A percentile compares a stretch with the other conserved stretches of the same genome.
Evolutionary conservation across 2,113 vertebrate species (phyloP).

Genomic region (Glaucomys volans): DNA sequence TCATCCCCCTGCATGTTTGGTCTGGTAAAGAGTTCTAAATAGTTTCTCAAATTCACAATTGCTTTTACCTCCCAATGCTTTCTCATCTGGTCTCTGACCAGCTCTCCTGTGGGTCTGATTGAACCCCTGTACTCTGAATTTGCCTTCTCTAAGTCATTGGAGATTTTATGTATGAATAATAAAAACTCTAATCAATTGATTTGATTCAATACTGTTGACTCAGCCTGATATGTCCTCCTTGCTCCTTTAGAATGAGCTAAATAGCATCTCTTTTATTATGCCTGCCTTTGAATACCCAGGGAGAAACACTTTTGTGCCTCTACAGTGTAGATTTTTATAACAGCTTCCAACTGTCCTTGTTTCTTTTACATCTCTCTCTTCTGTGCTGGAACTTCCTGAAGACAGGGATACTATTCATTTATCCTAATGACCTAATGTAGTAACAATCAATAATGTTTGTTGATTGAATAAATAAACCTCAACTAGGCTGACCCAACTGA

Average conservation of each 20-base stretch:
- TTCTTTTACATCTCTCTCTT: background rate
- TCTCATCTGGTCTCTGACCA: background rate
- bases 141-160: background rate
- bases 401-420: background rate
- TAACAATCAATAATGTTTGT: background rate
- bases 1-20: background rate
- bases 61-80: background rate
- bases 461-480: background rate
- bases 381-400: background rate
- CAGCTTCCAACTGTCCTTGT: background rate
- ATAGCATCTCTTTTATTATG: background rate
- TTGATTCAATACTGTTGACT: background rate
- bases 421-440: background rate
- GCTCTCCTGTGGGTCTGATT: background rate
- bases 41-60: background rate
- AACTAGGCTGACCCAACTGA: background rate
- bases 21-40: background rate
- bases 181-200: background rate
- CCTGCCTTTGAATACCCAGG: background rate
- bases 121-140: background rate
- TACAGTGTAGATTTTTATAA: background rate
- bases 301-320: background rate
- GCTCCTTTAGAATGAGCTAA: background rate
- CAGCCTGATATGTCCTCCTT: background rate
- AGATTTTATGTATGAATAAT: constrained; percentile 7